Evolutionary conservation across 2,113 vertebrate species (phyloP), one percentile per base, ranked within the genome.

Genomic region (Notiomystis cincta): DNA sequence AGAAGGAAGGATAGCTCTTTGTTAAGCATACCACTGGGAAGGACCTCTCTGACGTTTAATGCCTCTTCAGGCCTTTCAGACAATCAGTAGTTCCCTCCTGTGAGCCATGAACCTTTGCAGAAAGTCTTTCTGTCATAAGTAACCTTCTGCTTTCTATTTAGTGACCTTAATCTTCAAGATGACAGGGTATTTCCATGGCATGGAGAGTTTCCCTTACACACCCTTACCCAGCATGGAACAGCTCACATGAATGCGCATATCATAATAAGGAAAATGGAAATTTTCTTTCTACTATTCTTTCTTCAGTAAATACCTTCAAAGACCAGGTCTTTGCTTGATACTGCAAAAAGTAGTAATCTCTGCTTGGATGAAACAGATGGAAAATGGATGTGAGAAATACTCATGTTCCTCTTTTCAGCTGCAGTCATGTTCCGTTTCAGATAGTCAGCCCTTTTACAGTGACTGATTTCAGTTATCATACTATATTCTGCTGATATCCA

Each of bases 121-220:
- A 93, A 82, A 96, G 75, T 50, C 83, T 94, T 96, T 91, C 89
- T 96, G 92, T 96, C 51, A 45, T 62, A 89, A 88, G 79, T 88
- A 96, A 96, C 89, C 91, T 48, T 75, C 83, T 96, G 79, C 90
- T 96, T 95, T 97, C 82, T 94, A 70, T 90, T 86, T 81, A 65
- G 67, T 95, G 94, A 97, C 95, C 96, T 96, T 87, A 95, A 88
- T 92, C 96, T 97, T 96, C 95, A 93, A 93, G 92, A 96, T 89
- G 92, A 95, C 89, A 96, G 90, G 57, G 45, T 82, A 96, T 83
- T 91, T 91, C 81, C 75, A 37, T 51, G 25, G 70, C 70, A 51
- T 73, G 30, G 60, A 96, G 66, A 93, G 85, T 62, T 96, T 93
- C 78, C 48, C 82, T 95, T 93, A 81, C 66, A 81, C 16, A 82